phyloP scores from a whole-genome alignment of 37 sponge, comb jelly and placozoan genomes.

The Chondrilla cf. caribensis region DNA sequence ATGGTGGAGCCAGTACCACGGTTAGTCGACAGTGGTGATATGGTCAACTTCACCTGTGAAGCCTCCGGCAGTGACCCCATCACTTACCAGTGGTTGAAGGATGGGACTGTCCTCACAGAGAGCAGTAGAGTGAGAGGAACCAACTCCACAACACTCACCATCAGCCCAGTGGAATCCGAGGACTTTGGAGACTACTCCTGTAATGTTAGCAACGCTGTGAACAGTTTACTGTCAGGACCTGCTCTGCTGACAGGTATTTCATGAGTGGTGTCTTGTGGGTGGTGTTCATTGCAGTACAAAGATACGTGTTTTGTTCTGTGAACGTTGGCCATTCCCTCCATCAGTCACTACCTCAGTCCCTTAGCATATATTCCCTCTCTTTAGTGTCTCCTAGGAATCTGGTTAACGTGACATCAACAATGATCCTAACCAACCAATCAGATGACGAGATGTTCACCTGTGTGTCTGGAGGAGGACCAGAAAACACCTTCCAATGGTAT shows the following conservation, averaged over 20 bases:
- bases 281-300: too few relatives aligned
- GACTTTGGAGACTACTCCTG: conserved; percentile 7
- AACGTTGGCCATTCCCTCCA: too few relatives aligned
- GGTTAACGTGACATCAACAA: conserved; percentile 11
- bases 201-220: conserved; percentile 7
- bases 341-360: too few relatives aligned
- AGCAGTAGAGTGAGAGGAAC: neutral
- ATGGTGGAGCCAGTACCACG: neutral
- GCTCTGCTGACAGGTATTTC: conserved; percentile 17
- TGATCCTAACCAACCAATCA: neutral
- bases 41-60: neutral
- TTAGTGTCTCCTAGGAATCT: neutral
- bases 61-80: conserved; percentile 18
- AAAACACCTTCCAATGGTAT: conserved; percentile 36
- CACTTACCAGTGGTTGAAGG: conserved; percentile 26
- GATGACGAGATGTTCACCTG: conserved; percentile 33
- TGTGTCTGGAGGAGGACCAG: conserved; percentile 47
- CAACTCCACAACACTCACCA: neutral
- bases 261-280: too few relatives aligned
- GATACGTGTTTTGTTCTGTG: too few relatives aligned
- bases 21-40: neutral
- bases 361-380: neutral
- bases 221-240: neutral
- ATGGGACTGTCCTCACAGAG: neutral
- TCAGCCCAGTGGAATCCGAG: neutral